These are phyloP conservation scores for Sciurus niger DNA, from an alignment of 2,113 vertebrate genomes.

Conservation along the genomic window DNA sequence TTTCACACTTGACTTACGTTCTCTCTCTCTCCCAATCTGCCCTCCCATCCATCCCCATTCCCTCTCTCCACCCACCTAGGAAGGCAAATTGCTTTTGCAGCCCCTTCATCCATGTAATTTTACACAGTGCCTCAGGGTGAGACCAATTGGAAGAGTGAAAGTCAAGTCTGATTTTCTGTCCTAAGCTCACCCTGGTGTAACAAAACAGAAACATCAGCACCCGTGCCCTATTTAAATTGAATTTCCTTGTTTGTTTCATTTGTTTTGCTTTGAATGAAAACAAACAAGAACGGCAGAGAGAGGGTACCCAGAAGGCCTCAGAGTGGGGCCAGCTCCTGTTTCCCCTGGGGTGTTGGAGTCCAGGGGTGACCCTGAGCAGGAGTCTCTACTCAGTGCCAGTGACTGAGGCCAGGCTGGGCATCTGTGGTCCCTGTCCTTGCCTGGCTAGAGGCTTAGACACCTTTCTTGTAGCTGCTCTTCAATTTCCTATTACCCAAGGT, in stretches of 20 bases:
- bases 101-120: slow-evolving; percentile 49
- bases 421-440: background rate
- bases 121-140: slow-evolving; percentile 54
- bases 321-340: slow-evolving; percentile 61
- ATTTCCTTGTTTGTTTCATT: slow-evolving; percentile 87
- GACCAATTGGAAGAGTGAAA: slow-evolving; percentile 81
- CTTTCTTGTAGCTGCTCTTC: slow-evolving; percentile 48
- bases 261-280: slow-evolving; percentile 84
- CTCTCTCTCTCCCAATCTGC: background rate
- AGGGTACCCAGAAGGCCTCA: slow-evolving; percentile 65
- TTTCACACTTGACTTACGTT: slow-evolving; percentile 21
- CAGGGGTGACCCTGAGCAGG: background rate
- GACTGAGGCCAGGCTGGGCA: background rate
- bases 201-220: slow-evolving; percentile 82
- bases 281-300: slow-evolving; percentile 67
- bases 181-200: slow-evolving; percentile 76
- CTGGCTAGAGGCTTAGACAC: slow-evolving; percentile 60
- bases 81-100: slow-evolving; percentile 35
- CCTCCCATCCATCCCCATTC: too few species aligned
- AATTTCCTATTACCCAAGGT: slow-evolving; percentile 80
- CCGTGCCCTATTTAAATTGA: slow-evolving; percentile 78
- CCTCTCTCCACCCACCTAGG: background rate
- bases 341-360: background rate
- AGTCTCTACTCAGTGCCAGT: background rate
- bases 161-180: slow-evolving; percentile 81